Conservation (phyloP, 2,797 vertebrate species). For the Lagodon rhomboides region DNA sequence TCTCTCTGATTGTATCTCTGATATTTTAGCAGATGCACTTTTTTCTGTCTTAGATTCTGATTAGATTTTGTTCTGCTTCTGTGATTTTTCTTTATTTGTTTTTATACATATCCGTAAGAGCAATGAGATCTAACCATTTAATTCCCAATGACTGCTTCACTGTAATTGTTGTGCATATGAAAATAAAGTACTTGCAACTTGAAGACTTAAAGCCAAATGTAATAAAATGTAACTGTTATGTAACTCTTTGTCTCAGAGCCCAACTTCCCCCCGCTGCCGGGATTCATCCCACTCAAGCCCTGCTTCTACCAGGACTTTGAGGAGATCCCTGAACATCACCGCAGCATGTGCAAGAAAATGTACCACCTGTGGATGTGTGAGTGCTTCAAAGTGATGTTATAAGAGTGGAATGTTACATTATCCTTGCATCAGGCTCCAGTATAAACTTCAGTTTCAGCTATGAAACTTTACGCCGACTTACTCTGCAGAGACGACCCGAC, state of each 20-base stretch:
- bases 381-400: constrained; percentile 68
- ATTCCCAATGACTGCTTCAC: background rate
- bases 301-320: constrained; percentile 99
- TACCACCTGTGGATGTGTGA: constrained; percentile 99
- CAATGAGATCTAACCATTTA: background rate
- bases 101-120: background rate
- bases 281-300: constrained; percentile 95
- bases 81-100: background rate
- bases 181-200: background rate
- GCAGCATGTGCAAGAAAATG: constrained; percentile 94
- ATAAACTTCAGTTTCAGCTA: background rate
- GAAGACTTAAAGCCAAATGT: background rate
- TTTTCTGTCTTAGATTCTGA: background rate
- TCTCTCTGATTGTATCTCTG: too few relatives aligned
- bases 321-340: constrained; percentile 95
- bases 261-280: constrained; percentile 96
- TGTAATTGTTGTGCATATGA: background rate
- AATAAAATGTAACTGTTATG: background rate
- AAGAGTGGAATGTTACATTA: background rate
- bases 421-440: too few relatives aligned
- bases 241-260: constrained; percentile 82
- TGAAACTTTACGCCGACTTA: background rate
- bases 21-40: background rate
- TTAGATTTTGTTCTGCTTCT: background rate
- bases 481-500: background rate